Base-by-base conservation (phyloP, 2,113 vertebrate species). In the Triplophysa rosa region DNA sequence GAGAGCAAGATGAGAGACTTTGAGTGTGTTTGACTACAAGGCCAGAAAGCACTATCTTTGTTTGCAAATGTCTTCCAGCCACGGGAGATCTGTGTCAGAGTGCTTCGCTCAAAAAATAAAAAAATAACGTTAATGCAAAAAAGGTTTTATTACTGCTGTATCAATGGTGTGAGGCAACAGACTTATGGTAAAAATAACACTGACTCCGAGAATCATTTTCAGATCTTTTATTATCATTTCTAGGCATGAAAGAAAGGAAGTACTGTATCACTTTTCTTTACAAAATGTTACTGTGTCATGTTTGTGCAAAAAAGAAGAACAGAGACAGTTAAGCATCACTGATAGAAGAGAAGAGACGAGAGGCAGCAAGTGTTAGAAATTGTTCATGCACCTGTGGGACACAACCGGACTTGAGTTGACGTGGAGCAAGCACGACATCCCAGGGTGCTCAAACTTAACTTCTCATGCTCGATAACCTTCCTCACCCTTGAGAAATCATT, bases 271-370 rank as follows among this genome's bases (percentile, higher is more conserved):
- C 54, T 72, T 58, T 21, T 72, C 69, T 40, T 79, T 92, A 90
- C 86, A 89, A 91, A 92, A 92, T 85, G 87, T 89, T 78, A 72
- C 86, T 89, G 87, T 87, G 88, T 86, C 84, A 67, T 72, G 58
- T 80, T 87, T 88, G 90, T 92, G 91, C 86, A 90, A 89, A 81
- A 82, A 87, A 17, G 26, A 87, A 89, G 80, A 80, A 88, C 84
- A 85, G 86, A 85, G 82, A 86, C 84, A 80, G 71, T 58, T 79
- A 76, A 56, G 29, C 61, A 68, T 76, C 24, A 29, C 63, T 40
- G 19, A 42, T 42, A 56, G 2, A 58, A 21, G 42, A 47, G 77
- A 29, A 47, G 58, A 79, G 64, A 68, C 16, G 47, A 68, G 26
- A 54, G 56, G 56, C 59, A 47, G 52, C 64, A 54, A 29, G 21